Base-by-base conservation (phyloP, 2,888 invertebrate species). In the Pseudococcus jackbeardsleyi region DNA sequence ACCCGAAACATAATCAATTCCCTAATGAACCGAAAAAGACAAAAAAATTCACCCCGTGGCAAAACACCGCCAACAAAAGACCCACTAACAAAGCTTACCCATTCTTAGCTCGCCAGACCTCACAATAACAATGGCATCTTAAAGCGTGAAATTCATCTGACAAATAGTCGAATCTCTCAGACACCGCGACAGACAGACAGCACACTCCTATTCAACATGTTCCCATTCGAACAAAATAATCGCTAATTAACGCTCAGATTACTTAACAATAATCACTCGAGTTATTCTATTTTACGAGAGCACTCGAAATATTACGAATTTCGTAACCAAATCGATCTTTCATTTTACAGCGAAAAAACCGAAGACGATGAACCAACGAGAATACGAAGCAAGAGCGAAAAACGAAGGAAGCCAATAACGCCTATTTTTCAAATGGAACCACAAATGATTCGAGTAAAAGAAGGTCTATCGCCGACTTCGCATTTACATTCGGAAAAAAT, bases 401-500 rank as follows among this genome's bases (percentile, higher is more conserved):
- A 59, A 54, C 17, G 85, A 85, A 85, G 64, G 64, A 88, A 88
- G 77, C 50, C 79, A 82, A 88, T 54, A 88, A 50, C 82, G 82
- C 59, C 88, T 22, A 59, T 59, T 88, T 59, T 88, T 50, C 79
- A 85, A 48, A 85, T 85, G 85, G 85, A 84, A 88, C 88, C 88
- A 15, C 88, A 88, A 85, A 88, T 88, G 88, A 88, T 88, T 33
- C 64, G 85, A 26, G 88, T 88, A 48, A 85, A 88, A 72, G 85
- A 88, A 68, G 85, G 68, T 50, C 46, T 88, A 26, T 88, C 88
- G 72, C 88, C 88, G 7, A 77, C 88, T 46, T 88, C 88, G 68
- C 88, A 88, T 85, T 85, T 88, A 77, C 85, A 88, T 88, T 88
- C 88, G 46, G 88, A 88, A 68, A 88, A 88, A 88, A 88, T 88